Evolutionary conservation across 2,888 invertebrate species (phyloP).

Genomic region (Tachina grossa): DNA sequence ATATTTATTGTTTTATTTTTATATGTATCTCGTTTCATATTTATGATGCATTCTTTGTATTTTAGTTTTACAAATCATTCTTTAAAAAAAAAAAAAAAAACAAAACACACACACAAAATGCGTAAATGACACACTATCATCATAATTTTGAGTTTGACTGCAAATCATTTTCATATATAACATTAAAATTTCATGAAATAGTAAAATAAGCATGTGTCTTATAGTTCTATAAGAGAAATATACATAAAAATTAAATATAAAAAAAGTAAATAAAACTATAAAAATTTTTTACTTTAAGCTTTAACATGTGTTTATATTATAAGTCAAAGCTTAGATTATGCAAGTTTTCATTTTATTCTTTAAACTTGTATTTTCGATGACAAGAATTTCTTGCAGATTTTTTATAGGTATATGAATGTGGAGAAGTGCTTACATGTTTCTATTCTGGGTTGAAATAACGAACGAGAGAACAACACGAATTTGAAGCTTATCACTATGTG

Average conservation of each 20-base stretch:
- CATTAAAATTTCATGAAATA: conserved; percentile 51
- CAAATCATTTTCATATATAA: conserved; percentile 33
- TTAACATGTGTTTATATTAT: not conserved
- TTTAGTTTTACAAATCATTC: conserved; percentile 38
- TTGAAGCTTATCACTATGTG: no score
- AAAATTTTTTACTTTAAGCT: conserved; percentile 23
- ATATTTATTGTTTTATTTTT: conserved; percentile 61
- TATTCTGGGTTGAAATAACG: no score
- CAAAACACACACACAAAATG: conserved; percentile 4
- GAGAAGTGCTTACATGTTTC: no score
- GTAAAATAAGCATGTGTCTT: conserved; percentile 67
- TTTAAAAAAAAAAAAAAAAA: conserved; percentile 32
- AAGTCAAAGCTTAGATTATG: not conserved
- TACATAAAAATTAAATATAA: conserved; percentile 47
- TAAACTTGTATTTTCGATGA: no score
- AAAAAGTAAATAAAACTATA: conserved; percentile 31
- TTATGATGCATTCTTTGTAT: conserved; percentile 40
- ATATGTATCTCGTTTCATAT: conserved; percentile 36
- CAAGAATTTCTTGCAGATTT: no score
- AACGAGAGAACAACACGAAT: no score
- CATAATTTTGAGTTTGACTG: conserved; percentile 6
- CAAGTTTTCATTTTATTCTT: no score
- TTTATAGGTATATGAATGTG: no score
- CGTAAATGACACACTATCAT: conserved; percentile 2
- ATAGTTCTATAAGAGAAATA: conserved; percentile 66